phyloP scores from a whole-genome alignment of 2,113 vertebrate species.

The Rhombomys opimus region DNA sequence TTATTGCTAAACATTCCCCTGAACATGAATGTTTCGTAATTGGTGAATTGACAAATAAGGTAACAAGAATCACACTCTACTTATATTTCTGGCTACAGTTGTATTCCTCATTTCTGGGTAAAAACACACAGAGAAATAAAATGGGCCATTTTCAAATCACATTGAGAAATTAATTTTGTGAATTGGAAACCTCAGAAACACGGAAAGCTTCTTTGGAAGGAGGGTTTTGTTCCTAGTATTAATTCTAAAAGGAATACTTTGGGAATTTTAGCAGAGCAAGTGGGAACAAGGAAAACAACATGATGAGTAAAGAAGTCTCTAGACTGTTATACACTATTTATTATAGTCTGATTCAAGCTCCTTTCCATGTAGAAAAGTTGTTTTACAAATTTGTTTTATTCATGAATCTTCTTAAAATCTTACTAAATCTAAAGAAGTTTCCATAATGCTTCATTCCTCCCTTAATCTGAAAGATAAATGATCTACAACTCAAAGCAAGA shows the following conservation, averaged over 20 bases:
- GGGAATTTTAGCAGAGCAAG: slow-evolving; percentile 1
- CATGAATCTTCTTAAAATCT: slow-evolving; percentile 37
- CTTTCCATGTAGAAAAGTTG: neutral
- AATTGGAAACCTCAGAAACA: slow-evolving; percentile 4
- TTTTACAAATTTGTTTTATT: slow-evolving; percentile 30
- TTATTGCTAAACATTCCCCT: neutral
- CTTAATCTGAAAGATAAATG: neutral
- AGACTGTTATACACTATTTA: neutral
- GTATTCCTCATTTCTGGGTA: neutral
- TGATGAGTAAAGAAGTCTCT: neutral
- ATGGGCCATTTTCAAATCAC: neutral
- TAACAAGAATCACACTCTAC: neutral
- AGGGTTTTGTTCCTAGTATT: neutral
- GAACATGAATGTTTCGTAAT: neutral
- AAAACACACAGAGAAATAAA: neutral
- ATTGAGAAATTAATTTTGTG: slow-evolving; percentile 39
- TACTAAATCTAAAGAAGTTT: neutral
- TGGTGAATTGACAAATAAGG: neutral
- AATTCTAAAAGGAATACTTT: slow-evolving; percentile 29
- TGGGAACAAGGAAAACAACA: neutral
- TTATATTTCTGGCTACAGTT: neutral
- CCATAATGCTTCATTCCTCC: neutral
- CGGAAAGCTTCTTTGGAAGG: neutral
- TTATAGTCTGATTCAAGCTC: neutral
- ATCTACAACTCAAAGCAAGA: neutral